These are phyloP conservation scores for Chrysaora quinquecirrha DNA, from an alignment of 30 jellyfish, hydroid and myxozoan species.

Conservation along the genomic window DNA sequence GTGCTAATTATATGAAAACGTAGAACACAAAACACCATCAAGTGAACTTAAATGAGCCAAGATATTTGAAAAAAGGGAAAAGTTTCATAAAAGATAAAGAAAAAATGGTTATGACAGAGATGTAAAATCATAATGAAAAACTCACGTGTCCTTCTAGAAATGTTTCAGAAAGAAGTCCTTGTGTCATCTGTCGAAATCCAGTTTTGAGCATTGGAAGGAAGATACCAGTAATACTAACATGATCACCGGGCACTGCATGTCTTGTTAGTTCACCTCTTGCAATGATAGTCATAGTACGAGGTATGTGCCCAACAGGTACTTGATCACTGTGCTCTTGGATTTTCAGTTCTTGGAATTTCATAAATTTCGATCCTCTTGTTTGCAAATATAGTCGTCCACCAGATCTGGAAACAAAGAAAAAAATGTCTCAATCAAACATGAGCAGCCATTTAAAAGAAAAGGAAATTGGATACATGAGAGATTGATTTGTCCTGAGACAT, in stretches of 20 bases:
- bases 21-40: no score
- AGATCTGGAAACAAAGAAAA: slow-evolving; percentile 52
- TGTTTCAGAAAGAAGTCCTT: slow-evolving; percentile 95
- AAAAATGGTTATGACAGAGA: no score
- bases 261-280: slow-evolving; percentile 97
- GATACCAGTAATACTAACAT: slow-evolving; percentile 94
- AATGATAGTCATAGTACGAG: slow-evolving; percentile 95
- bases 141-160: slow-evolving; percentile 98
- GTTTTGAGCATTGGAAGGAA: slow-evolving; percentile 91
- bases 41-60: no score
- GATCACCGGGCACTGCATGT: slow-evolving; percentile 98
- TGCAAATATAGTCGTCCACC: slow-evolving; percentile 98
- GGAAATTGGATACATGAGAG: no score
- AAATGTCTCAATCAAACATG: no score
- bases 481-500: no score
- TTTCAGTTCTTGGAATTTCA: slow-evolving; percentile 96
- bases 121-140: no score
- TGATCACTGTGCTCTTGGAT: slow-evolving; percentile 99
- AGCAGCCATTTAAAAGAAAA: no score
- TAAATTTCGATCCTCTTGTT: slow-evolving; percentile 99
- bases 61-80: no score
- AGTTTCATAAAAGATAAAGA: no score
- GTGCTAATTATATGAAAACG: no score
- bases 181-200: slow-evolving; percentile 90
- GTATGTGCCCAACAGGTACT: slow-evolving; percentile 99